phyloP scores from a whole-genome alignment of 2,797 vertebrate species.

The Channallabes apus region DNA sequence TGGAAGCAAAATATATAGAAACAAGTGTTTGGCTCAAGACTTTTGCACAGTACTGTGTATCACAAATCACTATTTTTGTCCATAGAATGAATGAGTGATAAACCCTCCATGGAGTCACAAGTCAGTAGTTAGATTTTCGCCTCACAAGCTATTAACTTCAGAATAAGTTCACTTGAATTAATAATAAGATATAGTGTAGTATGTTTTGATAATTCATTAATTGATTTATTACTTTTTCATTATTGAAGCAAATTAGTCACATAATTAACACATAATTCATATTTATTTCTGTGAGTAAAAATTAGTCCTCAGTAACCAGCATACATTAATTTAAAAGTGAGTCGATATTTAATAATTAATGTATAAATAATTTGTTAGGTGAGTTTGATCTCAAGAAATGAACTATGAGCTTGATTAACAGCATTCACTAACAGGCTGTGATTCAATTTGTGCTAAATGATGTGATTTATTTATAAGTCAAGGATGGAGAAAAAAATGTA shows the following conservation, averaged over 20 bases:
- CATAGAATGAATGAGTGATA: neutral
- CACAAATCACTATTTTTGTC: too few species aligned
- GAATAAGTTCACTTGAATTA: neutral
- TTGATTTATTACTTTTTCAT: neutral
- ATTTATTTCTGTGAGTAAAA: neutral
- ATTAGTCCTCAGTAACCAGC: too few species aligned
- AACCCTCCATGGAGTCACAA: neutral
- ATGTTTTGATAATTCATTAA: neutral
- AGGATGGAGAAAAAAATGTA: neutral
- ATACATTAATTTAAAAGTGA: neutral
- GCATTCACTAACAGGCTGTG: neutral
- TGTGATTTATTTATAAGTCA: slow-evolving; percentile 3
- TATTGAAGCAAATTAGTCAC: neutral
- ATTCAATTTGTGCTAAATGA: neutral
- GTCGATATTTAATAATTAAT: too few species aligned
- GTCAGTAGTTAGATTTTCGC: neutral
- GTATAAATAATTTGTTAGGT: too few species aligned
- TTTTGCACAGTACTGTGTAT: too few species aligned
- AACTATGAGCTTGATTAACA: too few species aligned
- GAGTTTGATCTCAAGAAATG: neutral
- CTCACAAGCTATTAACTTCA: neutral
- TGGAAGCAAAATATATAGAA: too few species aligned
- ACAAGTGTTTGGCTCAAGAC: too few species aligned
- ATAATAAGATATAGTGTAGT: neutral
- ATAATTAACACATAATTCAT: neutral